phyloP scores from a whole-genome alignment of 2,888 invertebrate species.

The Drosophila mercatorum region DNA sequence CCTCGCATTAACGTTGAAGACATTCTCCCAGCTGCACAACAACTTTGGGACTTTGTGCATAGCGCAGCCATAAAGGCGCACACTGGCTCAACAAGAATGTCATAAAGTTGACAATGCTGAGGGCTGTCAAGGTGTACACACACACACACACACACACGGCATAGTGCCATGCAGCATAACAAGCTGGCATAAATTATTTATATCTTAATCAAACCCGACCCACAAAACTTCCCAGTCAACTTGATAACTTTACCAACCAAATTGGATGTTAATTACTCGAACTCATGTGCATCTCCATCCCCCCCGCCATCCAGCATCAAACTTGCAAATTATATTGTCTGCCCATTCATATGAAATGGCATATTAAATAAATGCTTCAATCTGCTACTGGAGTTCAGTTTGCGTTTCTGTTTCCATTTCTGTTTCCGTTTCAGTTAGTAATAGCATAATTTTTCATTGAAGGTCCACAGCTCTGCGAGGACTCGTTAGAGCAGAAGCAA shows the following conservation, averaged over 20 bases:
- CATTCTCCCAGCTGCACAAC: constrained; percentile 45
- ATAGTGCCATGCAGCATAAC: constrained; percentile 41
- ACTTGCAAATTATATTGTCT: constrained; percentile 33
- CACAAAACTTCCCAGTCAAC: constrained; percentile 61
- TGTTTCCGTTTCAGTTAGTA: constrained; percentile 31
- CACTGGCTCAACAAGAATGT: constrained; percentile 45
- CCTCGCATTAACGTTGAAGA: constrained; percentile 18
- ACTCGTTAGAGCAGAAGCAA: constrained; percentile 12
- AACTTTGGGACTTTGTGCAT: constrained; percentile 59
- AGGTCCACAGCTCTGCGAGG: constrained; percentile 32
- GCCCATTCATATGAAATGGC: constrained; percentile 11
- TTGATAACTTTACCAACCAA: constrained; percentile 65
- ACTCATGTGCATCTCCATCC: constrained; percentile 45
- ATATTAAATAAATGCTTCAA: constrained; percentile 21
- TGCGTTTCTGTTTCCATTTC: background rate
- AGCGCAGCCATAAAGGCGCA: constrained; percentile 53
- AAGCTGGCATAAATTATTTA: constrained; percentile 67
- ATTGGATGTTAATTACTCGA: constrained; percentile 74
- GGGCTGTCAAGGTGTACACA: constrained; percentile 20
- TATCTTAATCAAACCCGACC: constrained; percentile 69
- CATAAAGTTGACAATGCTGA: constrained; percentile 75
- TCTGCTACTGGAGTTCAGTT: constrained; percentile 3
- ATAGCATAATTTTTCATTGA: constrained; percentile 65
- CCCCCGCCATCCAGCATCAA: constrained; percentile 1
- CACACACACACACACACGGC: constrained; percentile 1